Evolutionary conservation across 2,797 vertebrate species (phyloP).

Genomic region (Siniperca obscura): DNA sequence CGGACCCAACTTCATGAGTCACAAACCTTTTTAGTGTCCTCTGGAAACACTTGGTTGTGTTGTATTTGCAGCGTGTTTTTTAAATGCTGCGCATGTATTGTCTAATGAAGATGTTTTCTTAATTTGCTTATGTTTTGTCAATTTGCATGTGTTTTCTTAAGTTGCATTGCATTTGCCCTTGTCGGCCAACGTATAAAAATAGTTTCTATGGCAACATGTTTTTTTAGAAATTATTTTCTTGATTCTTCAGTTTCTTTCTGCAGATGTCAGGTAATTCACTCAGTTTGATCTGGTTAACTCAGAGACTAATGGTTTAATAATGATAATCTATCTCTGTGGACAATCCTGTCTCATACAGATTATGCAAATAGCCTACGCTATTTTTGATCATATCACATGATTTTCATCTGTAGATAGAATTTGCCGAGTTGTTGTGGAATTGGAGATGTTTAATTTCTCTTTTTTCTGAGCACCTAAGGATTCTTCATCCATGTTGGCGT

Average conservation of each 20-base stretch:
- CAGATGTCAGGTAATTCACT: not conserved
- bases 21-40: no score
- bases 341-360: not conserved
- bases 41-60: no score
- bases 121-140: no score
- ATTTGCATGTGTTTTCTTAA: no score
- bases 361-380: not conserved
- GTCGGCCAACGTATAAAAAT: not conserved
- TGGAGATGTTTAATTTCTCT: no score
- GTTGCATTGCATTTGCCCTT: no score
- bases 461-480: not conserved
- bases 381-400: not conserved
- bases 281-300: not conserved
- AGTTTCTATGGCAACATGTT: not conserved
- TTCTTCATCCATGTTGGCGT: not conserved
- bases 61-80: no score
- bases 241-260: not conserved
- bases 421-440: not conserved
- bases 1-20: no score
- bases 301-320: not conserved
- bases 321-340: not conserved
- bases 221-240: slow-evolving; percentile 1
- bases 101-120: no score
- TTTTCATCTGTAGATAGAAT: not conserved
- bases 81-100: no score